These are phyloP conservation scores for Drosophila melanosoma DNA, from an alignment of 2,888 invertebrate genomes.

Conservation along the genomic window DNA sequence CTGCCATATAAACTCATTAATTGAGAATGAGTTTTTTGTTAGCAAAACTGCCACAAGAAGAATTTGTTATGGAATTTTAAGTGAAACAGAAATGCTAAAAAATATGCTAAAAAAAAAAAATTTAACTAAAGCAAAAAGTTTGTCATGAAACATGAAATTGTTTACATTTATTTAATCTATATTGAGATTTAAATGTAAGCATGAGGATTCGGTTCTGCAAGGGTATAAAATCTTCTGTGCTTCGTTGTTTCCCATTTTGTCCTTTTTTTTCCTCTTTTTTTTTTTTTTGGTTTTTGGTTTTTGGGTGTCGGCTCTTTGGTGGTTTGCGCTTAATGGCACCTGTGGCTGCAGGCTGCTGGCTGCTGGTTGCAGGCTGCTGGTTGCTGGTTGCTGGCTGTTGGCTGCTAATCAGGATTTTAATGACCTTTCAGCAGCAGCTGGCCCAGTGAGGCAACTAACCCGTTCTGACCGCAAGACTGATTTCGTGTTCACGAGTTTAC, in stretches of 20 bases:
- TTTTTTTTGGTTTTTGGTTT: background rate
- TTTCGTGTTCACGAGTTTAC: constrained; percentile 26
- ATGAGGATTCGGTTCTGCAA: background rate
- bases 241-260: background rate
- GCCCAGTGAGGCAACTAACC: constrained; percentile 6
- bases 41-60: background rate
- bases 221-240: background rate
- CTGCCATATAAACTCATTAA: background rate
- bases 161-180: background rate
- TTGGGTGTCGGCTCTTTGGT: constrained; percentile 3
- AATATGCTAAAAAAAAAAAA: background rate
- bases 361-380: constrained; percentile 57
- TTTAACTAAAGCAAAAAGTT: background rate
- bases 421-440: constrained; percentile 56
- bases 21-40: background rate
- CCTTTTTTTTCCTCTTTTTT: background rate
- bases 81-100: background rate
- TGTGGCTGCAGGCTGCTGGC: constrained; percentile 60
- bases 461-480: constrained; percentile 4
- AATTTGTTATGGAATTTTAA: background rate
- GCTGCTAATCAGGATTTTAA: constrained; percentile 71
- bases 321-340: constrained; percentile 65
- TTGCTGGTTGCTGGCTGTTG: constrained; percentile 54
- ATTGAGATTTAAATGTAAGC: background rate
- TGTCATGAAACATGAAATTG: background rate